Evolutionary conservation across 2,797 vertebrate species (phyloP).

Genomic region (Urocyon cinereoargenteus): DNA sequence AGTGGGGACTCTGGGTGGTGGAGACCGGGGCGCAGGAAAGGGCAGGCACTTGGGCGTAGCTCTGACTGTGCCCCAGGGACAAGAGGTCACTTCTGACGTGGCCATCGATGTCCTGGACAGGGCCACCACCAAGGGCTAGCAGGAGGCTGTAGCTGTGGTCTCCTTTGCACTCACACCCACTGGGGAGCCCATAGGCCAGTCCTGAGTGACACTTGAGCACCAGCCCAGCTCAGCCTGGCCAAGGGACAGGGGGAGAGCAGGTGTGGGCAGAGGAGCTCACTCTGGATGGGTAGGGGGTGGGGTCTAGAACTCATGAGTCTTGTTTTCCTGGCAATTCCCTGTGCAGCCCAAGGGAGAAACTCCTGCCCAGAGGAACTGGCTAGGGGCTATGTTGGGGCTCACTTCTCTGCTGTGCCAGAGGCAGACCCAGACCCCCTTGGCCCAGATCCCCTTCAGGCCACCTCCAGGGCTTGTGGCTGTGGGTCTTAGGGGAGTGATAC

Average conservation of each 20-base stretch:
- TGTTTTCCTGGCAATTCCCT: neutral
- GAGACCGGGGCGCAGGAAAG: neutral
- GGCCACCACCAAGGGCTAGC: neutral
- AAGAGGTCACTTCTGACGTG: neutral
- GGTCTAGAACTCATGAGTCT: neutral
- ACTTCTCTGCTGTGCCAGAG: neutral
- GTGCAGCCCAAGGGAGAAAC: neutral
- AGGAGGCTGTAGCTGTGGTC: neutral
- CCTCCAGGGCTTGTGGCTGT: neutral
- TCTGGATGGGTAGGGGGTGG: too few relatives aligned
- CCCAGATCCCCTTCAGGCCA: too few relatives aligned
- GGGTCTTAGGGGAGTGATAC: neutral
- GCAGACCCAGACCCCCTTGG: neutral
- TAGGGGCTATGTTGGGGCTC: neutral
- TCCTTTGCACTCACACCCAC: too few relatives aligned
- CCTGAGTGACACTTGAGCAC: neutral
- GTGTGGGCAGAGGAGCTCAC: too few relatives aligned
- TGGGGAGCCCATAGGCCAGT: rapidly evolving
- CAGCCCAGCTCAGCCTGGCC: neutral
- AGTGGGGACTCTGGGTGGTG: neutral
- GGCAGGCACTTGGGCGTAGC: neutral
- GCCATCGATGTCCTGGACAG: rapidly evolving
- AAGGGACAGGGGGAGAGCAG: neutral
- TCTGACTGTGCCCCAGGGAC: neutral
- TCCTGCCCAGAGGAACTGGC: neutral